Base-by-base conservation (phyloP, 2,113 vertebrate species). In the Dascyllus trimaculatus region DNA sequence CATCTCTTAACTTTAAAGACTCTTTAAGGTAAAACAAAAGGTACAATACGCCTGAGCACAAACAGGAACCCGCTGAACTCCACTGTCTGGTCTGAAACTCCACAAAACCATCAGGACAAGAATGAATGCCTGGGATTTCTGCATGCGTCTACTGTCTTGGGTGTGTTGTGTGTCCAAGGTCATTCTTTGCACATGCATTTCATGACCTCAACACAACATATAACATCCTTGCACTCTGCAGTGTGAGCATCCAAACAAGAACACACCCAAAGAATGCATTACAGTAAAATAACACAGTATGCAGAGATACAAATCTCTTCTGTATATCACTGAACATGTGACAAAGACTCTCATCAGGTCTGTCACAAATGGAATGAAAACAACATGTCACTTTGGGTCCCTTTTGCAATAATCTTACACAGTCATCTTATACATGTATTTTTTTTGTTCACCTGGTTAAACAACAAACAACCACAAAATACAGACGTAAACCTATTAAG, bases 321-420 rank as follows among this genome's bases (percentile, higher is more conserved):
- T 9, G 60, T 32, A 48, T 21, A 38, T 43, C 26, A 9, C 5
- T 0, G 2, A 65, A n/a, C 66, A 66, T 63, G 29, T 62, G 75
- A 77, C 26, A 5, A 26, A 64, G 68, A 81, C 49, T 8, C 17
- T 60, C 11, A 57, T 79, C 72, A 24, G 49, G 19, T 51, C 8
- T 29, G 19, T 68, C 45, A 45, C 29, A 49, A 14, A 22, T 43
- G 68, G 5, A 85, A 78, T 59, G 21, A 86, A 80, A 65, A 77
- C 18, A n/a, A 21, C 49, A 21, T 3, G 17, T 76, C 25, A 51
- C 46, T 15, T n/a, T 38, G 25, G n/a, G 40, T 5, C 10, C 25
- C 2, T 49, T 4, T 43, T 4, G 15, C 2, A 15, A 15, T 43
- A 4, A 4, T 14, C 11, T 43, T 43, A 43, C 2, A 43, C 11